Evolutionary conservation across 2,888 invertebrate species (phyloP).

Genomic region (Hypomecis atomaria): DNA sequence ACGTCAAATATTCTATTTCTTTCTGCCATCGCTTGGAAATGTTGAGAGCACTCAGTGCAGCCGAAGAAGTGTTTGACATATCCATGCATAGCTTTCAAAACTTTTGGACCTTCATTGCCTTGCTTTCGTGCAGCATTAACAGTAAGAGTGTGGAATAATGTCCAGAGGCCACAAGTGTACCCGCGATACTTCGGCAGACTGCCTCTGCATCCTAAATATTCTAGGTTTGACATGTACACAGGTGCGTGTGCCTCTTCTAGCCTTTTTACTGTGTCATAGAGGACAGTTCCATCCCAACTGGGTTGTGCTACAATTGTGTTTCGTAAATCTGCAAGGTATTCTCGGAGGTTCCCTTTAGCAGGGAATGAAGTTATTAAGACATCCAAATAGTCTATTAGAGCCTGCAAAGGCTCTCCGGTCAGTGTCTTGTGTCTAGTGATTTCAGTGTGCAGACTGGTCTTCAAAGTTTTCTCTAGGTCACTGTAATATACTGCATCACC

Average conservation of each 20-base stretch:
- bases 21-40: conserved; percentile 94
- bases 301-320: conserved; percentile 78
- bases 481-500: conserved; percentile 90
- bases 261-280: conserved; percentile 82
- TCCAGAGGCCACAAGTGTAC: conserved; percentile 98
- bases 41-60: conserved; percentile 94
- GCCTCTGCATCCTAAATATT: conserved; percentile 93
- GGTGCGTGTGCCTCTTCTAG: conserved; percentile 83
- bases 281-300: conserved; percentile 84
- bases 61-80: conserved; percentile 97
- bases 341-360: conserved; percentile 87
- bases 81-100: conserved; percentile 92
- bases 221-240: conserved; percentile 79
- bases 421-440: conserved; percentile 89
- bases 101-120: conserved; percentile 86
- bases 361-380: conserved; percentile 92
- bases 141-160: conserved; percentile 95
- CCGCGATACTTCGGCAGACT: conserved; percentile 91
- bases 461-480: conserved; percentile 95
- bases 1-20: conserved; percentile 89
- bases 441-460: conserved; percentile 93
- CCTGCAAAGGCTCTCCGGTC: conserved; percentile 88
- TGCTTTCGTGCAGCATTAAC: conserved; percentile 87
- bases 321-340: conserved; percentile 86
- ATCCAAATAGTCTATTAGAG: conserved; percentile 89